These are phyloP conservation scores for Leptopilina boulardi DNA, from an alignment of 1,140 invertebrate genomes.

Conservation along the genomic window DNA sequence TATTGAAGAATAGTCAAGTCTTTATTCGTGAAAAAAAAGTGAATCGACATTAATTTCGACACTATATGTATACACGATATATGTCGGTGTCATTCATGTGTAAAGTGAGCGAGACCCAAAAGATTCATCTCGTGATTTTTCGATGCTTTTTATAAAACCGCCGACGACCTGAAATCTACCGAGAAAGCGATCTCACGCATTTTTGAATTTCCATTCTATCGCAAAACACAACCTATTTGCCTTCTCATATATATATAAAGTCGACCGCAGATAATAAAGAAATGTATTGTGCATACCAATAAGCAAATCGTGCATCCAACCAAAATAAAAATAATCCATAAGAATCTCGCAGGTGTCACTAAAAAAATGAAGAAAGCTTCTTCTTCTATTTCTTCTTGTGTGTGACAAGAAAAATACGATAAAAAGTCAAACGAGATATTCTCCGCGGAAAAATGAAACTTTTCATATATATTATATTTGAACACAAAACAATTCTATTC, in stretches of 20 bases:
- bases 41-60: slow-evolving; percentile 36
- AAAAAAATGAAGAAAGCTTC: background rate
- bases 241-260: slow-evolving; percentile 25
- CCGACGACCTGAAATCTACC: slow-evolving; percentile 5
- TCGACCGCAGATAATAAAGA: slow-evolving; percentile 33
- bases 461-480: background rate
- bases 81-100: slow-evolving; percentile 16
- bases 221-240: slow-evolving; percentile 31
- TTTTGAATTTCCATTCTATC: slow-evolving; percentile 38
- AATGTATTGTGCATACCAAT: slow-evolving; percentile 34
- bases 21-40: slow-evolving; percentile 27
- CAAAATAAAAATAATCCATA: background rate
- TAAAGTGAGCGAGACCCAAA: background rate
- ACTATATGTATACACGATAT: background rate
- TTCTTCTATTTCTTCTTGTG: background rate
- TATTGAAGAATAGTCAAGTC: background rate
- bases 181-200: slow-evolving; percentile 41
- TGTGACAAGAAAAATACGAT: slow-evolving; percentile 28
- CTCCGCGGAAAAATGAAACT: slow-evolving; percentile 1
- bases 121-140: slow-evolving; percentile 1
- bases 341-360: background rate
- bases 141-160: slow-evolving; percentile 6
- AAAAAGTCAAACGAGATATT: slow-evolving; percentile 41
- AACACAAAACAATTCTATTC: slow-evolving; percentile 18
- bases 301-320: slow-evolving; percentile 18